Evolutionary conservation across 1,140 invertebrate species (phyloP), one percentile per base, ranked within the genome.

Genomic region (Drepana arcuata): DNA sequence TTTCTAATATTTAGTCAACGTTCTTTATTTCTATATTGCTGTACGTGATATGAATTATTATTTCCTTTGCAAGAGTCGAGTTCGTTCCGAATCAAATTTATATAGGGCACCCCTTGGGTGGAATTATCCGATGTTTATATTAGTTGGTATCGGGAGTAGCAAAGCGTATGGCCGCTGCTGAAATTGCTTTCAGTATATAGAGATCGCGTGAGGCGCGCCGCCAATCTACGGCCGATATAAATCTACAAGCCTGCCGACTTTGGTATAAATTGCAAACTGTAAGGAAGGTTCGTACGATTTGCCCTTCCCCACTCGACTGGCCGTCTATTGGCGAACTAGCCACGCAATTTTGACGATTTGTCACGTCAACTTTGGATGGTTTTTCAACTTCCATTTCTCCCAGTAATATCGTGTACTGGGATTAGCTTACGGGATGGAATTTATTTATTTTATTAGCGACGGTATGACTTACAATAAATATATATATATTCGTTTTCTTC

Each of bases 181-280:
- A 72, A 74, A 67, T 68, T 74, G 64, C 51, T 67, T 70, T 63
- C 48, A 41, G 51, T 54, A 37, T 56, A 44, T 47, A 52, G 34
- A 40, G 58, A 23, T 73, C 55, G 64, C 68, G 66, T 69, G 69
- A 63, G 59, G 34, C 42, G 44, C 52, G 40, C 48, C 51, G 52
- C 53, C 53, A 58, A 69, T 62, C 63, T 50, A 61, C 28, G 40
- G 43, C 46, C 45, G 64, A 77, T 73, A 80, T 71, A 73, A 73
- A 77, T 73, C 68, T 74, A 62, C 64, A 55, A 57, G 57, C 49
- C 48, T 48, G 53, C 47, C 56, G 60, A 64, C 52, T 64, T 62
- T 60, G 43, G 53, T 69, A 77, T 74, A 73, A 68, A 79, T 74
- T 74, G 70, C 60, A 33, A 70, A 61, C 52, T 62, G 58, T 59